Evolutionary conservation across 2,797 vertebrate species (phyloP).

Genomic region (Bradypus variegatus): DNA sequence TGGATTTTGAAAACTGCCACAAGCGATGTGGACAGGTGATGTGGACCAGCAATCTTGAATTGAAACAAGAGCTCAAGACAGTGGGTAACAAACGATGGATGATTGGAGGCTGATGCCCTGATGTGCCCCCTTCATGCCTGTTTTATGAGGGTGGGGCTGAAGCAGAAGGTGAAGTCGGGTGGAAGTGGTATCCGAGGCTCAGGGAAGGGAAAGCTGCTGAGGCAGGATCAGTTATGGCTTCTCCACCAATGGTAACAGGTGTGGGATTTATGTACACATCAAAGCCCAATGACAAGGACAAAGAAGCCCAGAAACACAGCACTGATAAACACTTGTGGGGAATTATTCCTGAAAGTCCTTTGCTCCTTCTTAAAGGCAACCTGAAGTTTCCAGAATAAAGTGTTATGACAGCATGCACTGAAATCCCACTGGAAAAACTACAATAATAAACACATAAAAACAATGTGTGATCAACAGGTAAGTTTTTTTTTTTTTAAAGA

Average conservation of each 20-base stretch:
- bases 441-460: not conserved
- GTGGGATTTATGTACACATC: not conserved
- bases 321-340: not conserved
- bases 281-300: rapidly evolving
- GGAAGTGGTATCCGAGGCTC: not conserved
- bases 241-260: rapidly evolving
- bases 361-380: not conserved
- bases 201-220: not conserved
- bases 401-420: not conserved
- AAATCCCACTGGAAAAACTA: not conserved
- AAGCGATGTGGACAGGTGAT: too few relatives aligned
- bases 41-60: too few relatives aligned
- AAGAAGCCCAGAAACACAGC: not conserved
- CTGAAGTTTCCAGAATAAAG: not conserved
- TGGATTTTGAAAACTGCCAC: too few relatives aligned
- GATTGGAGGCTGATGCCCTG: not conserved
- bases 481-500: not conserved
- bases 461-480: not conserved
- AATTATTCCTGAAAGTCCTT: not conserved
- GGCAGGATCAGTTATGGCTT: not conserved
- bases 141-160: not conserved
- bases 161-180: not conserved
- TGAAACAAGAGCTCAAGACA: not conserved
- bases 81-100: not conserved
- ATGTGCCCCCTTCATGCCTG: too few relatives aligned